Conservation (phyloP, 2,113 vertebrate species). For the Zootoca vivipara region DNA sequence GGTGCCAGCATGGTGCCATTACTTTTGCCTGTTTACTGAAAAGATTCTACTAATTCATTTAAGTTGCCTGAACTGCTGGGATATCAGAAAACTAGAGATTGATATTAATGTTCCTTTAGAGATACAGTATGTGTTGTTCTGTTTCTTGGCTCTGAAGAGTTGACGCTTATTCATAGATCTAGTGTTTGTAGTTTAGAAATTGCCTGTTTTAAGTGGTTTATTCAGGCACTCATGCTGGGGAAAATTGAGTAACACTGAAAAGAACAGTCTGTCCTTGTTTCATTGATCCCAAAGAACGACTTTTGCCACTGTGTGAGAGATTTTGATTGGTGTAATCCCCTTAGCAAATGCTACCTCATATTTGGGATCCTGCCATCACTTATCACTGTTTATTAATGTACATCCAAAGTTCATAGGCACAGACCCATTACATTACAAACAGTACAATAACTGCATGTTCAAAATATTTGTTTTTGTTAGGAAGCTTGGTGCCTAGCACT, state of each 20-base stretch:
- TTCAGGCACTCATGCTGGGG: neutral
- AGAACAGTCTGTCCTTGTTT: slow-evolving; percentile 2
- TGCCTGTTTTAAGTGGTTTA: neutral
- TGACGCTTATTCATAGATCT: neutral
- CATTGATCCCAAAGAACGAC: neutral
- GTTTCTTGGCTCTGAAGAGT: neutral
- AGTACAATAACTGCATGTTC: neutral
- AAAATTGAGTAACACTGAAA: neutral
- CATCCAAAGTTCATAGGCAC: neutral
- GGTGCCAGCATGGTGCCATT: neutral
- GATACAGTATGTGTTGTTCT: neutral
- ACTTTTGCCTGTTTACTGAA: neutral
- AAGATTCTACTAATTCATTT: neutral
- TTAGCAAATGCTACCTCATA: neutral
- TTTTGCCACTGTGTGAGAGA: neutral
- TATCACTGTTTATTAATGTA: neutral
- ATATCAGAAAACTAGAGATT: neutral
- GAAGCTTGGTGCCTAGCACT: neutral
- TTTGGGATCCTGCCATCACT: neutral
- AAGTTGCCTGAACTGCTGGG: neutral
- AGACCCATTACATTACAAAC: neutral
- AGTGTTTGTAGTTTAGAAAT: neutral
- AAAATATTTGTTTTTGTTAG: neutral
- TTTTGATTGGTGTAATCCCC: neutral
- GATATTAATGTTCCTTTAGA: neutral